Evolutionary conservation across 2,797 vertebrate species (phyloP), one percentile per base, ranked within the genome.

Genomic region (Pogonophryne albipinna): DNA sequence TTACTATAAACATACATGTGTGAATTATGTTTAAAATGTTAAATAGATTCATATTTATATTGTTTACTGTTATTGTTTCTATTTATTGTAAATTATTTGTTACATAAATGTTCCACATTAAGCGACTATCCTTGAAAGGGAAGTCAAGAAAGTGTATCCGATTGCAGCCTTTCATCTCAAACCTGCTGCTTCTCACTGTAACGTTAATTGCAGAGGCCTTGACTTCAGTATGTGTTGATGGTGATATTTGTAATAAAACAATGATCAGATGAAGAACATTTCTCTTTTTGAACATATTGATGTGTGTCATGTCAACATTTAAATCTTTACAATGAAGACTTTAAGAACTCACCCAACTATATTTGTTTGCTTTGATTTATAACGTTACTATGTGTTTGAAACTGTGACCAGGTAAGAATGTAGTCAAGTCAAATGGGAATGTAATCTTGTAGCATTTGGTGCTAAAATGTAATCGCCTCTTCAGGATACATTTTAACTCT

Each of bases 211-310:
- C 87, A 78, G 89, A 86, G 83, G 89, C 88, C 89, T 91, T 87
- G 80, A 90, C 69, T 91, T 95, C 93, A 93, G 93, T 91, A 92
- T 95, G 95, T 94, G 94, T 92, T 96, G 93, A 95, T 93, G 96
- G 96, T 98, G 94, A 94, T 93, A 92, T 96, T 94, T 92, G 93
- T 94, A 92, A 95, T 89, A 96, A 91, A 91, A 87, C n/a, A 78
- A 76, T 50, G 60, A 77, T 62, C 79, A 68, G 72, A 34, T 71
- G 45, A 62, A 66, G 14, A 96, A 95, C 76, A 83, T 17, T 34
- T 15, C 1, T 57, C 9, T 65, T 66, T 42, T 27, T 45, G 9
- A 19, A 47, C 16, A 68, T 49, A 46, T 10, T 49, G 41, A 27
- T 9, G 38, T 60, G 19, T 51, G 6, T 62, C 27, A 27, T 19